Evolutionary conservation across 64 coral and sea anemone species (phyloP), one percentile per base, ranked within the genome.

Genomic region (Porites australiensis): DNA sequence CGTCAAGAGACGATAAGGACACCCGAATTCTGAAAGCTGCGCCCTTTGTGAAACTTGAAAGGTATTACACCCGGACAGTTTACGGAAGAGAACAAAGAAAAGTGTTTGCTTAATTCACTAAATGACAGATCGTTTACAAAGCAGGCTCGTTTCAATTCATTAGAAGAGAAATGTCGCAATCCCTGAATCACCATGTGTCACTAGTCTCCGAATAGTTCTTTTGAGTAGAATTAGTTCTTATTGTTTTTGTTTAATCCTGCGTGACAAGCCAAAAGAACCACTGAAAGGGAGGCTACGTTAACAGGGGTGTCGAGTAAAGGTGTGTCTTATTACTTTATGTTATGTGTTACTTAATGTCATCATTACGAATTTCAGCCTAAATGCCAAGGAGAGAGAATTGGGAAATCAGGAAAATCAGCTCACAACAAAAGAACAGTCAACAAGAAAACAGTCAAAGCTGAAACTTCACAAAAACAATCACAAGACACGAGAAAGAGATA

Each of bases 381-480:
- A 62, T 93, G 91, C 71, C 91, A 88, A 59, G 91, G 84, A 19
- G 91, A 93, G 55, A 88, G 58, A 63, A 61, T 93, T 23, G 84
- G 71, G 62, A 27, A 69, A 81, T 50, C 64, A 11, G 62, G 55
- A 21, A 79, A 23, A 64, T 22, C 64, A 81, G 74, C 44, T n/a
- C 47, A 90, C 20, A 64, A 86, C 14, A 69, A 62, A 90, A 61
- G 15, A 79, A 20, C 3, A 11, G 67, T 8, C 1, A 27, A 5
- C 11, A 80, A 70, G 65, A 81, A 62, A 73, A 64, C 8, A 23
- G 63, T 68, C 2, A 69, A 84, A 45, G 11, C 46, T 9, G 15
- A 84, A 23, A 48, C 16, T 10, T 7, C 58, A 6, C 43, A 69
- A 61, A 84, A 84, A 84, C 47, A 51, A 84, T 18, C 9, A n/a